Base-by-base conservation (phyloP, 2,797 vertebrate species). In the Percopsis omiscomaycus region DNA sequence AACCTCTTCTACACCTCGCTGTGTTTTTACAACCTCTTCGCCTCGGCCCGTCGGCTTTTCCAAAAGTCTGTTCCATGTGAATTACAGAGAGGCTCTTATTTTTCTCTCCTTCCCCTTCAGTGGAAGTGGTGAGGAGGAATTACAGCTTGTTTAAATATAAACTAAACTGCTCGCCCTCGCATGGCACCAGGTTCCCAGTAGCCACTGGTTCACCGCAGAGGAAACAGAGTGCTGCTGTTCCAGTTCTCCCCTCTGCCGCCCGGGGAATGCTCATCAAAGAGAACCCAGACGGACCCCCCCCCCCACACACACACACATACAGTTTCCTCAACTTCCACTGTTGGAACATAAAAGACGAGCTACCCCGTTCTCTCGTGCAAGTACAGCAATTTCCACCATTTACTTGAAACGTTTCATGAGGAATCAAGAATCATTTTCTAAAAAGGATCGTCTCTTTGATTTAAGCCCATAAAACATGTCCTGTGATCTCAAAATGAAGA, bases 101-200 rank as follows among this genome's bases (percentile, higher is more conserved):
- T 78, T 77, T 51, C 57, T 6, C 15, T 61, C 59, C 63, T 42
- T 74, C 78, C 77, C 76, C 77, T 70, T 71, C 80, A 72, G 69
- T 86, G 86, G 86, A 92, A 91, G 88, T 88, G 88, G 84, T 77
- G 81, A 82, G 81, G 70, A 88, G 87, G 86, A 90, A 88, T 88
- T 83, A 86, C 85, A 89, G 86, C 88, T 87, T 91, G 87, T 92
- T 91, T 92, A 92, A 91, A 90, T 91, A 90, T 85, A 90, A 86
- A 84, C 85, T 75, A 54, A 85, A 88, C 84, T 80, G 83, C 85
- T 71, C 84, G 85, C 86, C 88, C 75, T 77, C 73, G 75, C 78
- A 54, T 85, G 81, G 80, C 86, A 79, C 60, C 22, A 22, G 22
- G 79, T 73, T 83, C 90, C 78, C 90, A 89, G 89, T 83, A 84